Conservation (phyloP, 2,797 vertebrate genomes). For the Thaleichthys pacificus region DNA sequence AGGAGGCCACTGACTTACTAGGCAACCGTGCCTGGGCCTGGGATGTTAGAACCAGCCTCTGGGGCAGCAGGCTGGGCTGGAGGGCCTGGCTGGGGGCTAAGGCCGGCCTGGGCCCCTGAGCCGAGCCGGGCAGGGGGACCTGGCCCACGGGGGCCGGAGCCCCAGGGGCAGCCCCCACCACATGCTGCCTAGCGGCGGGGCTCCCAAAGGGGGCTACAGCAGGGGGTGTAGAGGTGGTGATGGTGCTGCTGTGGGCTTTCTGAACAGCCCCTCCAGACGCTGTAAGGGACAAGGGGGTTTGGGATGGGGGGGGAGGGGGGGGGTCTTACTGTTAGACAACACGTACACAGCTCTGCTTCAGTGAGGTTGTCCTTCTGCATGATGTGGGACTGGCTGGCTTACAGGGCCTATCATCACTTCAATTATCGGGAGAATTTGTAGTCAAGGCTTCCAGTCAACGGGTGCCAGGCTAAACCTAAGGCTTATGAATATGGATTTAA, state of each 20-base stretch:
- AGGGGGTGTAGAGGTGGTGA: conserved; percentile 68
- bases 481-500: background rate
- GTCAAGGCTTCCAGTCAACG: background rate
- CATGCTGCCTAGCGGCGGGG: conserved; percentile 79
- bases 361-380: background rate
- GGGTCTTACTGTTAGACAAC: conserved; percentile 66
- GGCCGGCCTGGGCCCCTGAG: conserved; percentile 67
- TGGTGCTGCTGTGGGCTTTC: conserved; percentile 82
- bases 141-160: conserved; percentile 78
- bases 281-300: conserved; percentile 85
- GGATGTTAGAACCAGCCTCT: conserved; percentile 96
- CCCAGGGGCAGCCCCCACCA: conserved; percentile 71
- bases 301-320: conserved; percentile 53
- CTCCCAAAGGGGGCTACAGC: conserved; percentile 68
- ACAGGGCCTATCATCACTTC: background rate
- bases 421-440: background rate
- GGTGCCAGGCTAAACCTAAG: background rate
- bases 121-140: conserved; percentile 74
- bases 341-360: background rate
- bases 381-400: background rate
- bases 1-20: conserved; percentile 98
- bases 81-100: conserved; percentile 84
- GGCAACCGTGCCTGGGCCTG: conserved; percentile 99
- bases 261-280: conserved; percentile 82
- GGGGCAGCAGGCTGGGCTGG: conserved; percentile 89